phyloP scores from a whole-genome alignment of 2,888 invertebrate genomes.

The Suillia variegata region DNA sequence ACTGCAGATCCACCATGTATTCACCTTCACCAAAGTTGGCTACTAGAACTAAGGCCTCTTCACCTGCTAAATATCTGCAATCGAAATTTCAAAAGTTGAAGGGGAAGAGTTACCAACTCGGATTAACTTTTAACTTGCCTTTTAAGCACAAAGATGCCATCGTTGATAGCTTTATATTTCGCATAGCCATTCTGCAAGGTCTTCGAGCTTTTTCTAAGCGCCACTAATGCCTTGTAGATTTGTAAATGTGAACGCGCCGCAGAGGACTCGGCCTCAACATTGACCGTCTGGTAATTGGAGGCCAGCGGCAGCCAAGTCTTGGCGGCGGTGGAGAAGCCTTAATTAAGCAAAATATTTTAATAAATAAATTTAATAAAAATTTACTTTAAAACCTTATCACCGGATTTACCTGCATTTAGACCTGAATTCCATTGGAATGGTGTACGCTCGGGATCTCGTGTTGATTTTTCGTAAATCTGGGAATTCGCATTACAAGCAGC shows the following conservation, averaged over 20 bases:
- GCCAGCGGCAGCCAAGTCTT: slow-evolving; percentile 61
- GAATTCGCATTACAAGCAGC: slow-evolving; percentile 63
- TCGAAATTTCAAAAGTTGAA: not conserved
- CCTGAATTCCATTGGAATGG: slow-evolving; percentile 67
- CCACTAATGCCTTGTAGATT: slow-evolving; percentile 65
- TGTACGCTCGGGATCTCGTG: slow-evolving; percentile 68
- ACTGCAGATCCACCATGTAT: not conserved
- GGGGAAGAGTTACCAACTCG: too few relatives aligned
- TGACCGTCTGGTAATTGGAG: slow-evolving; percentile 65
- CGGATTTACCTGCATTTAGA: slow-evolving; percentile 59
- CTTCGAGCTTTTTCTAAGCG: slow-evolving; percentile 50
- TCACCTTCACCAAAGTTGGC: slow-evolving; percentile 33
- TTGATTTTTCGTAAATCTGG: slow-evolving; percentile 63
- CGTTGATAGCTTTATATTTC: slow-evolving; percentile 45
- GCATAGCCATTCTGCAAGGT: slow-evolving; percentile 44
- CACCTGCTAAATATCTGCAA: slow-evolving; percentile 31
- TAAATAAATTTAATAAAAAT: too few relatives aligned
- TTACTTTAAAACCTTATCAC: too few relatives aligned
- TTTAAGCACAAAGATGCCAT: slow-evolving; percentile 45
- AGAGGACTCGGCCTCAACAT: slow-evolving; percentile 64
- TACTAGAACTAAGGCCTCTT: slow-evolving; percentile 36
- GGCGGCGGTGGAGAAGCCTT: slow-evolving; percentile 50
- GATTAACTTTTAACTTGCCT: slow-evolving; percentile 36
- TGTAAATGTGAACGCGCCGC: slow-evolving; percentile 65
- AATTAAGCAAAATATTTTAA: too few relatives aligned